These are phyloP conservation scores for Diarsia mendica DNA, from an alignment of 2,888 invertebrate species.

Conservation along the genomic window DNA sequence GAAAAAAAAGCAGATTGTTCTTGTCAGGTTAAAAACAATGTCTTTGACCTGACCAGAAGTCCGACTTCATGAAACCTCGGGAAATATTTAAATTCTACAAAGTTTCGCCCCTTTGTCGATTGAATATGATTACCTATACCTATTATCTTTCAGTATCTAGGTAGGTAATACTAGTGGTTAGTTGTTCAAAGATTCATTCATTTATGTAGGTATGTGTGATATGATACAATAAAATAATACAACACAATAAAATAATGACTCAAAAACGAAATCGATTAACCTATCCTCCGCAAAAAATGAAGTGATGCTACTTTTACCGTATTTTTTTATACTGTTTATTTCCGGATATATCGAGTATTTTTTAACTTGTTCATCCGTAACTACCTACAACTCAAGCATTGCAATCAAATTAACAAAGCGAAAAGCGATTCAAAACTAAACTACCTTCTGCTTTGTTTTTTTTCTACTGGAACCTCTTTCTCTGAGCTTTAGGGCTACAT, in stretches of 20 bases:
- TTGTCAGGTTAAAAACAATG: background rate
- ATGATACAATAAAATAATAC: background rate
- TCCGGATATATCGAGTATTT: conserved; percentile 37
- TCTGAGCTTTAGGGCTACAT: background rate
- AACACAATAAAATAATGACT: background rate
- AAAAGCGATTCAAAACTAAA: background rate
- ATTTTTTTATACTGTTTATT: conserved; percentile 29
- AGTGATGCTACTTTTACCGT: conserved; percentile 7
- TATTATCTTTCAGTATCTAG: background rate
- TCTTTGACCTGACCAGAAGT: background rate
- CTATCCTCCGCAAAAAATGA: background rate
- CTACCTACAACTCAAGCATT: background rate
- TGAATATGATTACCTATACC: conserved; percentile 1
- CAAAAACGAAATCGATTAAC: background rate
- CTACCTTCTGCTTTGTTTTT: background rate
- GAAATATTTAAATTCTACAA: background rate
- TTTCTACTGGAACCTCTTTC: background rate
- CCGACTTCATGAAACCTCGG: background rate
- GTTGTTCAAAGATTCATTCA: background rate
- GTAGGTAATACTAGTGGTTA: background rate
- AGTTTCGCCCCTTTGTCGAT: background rate
- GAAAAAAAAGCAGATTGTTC: background rate
- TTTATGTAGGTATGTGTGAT: background rate
- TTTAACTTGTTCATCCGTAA: conserved; percentile 23
- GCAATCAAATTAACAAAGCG: conserved; percentile 18